Conservation (phyloP, 2,113 vertebrate genomes). For the Ptychochromis oligacanthus region DNA sequence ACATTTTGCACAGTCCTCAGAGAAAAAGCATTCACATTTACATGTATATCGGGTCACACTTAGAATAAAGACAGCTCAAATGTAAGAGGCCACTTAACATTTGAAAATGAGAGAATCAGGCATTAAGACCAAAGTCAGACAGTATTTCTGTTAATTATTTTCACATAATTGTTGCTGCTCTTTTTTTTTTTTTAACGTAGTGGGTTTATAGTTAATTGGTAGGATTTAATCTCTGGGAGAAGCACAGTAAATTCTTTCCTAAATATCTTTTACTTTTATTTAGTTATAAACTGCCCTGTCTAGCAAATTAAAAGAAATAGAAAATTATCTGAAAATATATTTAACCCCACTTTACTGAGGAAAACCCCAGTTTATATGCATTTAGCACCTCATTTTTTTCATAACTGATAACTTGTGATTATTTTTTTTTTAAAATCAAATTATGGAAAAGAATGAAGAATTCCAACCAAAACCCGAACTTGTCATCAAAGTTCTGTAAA, state of each 20-base stretch:
- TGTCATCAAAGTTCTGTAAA: not conserved
- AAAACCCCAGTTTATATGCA: not conserved
- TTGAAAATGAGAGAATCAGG: conserved; percentile 25
- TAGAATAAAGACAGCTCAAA: conserved; percentile 16
- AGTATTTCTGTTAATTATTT: not conserved
- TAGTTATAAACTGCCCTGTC: not conserved
- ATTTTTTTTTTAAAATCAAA: not conserved
- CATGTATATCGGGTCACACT: conserved; percentile 32
- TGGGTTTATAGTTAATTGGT: not conserved
- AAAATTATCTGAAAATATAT: not conserved
- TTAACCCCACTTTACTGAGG: not conserved
- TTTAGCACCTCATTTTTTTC: not conserved
- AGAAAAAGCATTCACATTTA: conserved; percentile 53
- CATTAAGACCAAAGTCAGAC: not conserved
- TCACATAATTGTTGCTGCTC: not conserved
- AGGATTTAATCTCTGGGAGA: not conserved
- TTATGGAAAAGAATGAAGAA: not conserved
- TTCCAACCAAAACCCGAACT: not conserved
- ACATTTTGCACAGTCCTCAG: conserved; percentile 47
- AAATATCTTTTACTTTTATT: not conserved
- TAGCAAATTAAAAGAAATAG: not conserved
- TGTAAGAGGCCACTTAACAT: conserved; percentile 41
- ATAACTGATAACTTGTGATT: not conserved
- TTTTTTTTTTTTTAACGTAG: not conserved
- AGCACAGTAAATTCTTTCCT: not conserved